Base-by-base conservation (phyloP, 2,888 invertebrate genomes). In the Steinernema carpocapsae region DNA sequence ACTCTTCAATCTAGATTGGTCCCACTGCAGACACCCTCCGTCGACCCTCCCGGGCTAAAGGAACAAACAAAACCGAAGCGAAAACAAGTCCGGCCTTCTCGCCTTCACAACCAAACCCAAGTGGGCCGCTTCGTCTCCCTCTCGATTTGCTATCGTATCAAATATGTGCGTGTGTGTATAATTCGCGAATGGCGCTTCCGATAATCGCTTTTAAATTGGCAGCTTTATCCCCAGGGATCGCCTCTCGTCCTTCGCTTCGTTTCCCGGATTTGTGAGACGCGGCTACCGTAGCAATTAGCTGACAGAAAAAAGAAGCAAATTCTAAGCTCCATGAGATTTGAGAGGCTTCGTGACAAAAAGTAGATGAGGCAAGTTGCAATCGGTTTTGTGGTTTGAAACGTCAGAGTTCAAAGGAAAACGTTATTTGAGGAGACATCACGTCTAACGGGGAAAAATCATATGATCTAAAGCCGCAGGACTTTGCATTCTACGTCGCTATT, bases 141-240 rank as follows among this genome's bases (percentile, higher is more conserved):
- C 26, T 56, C 56, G 56, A 56, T 56, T 56, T 56, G 56, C 56
- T 56, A 56, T 56, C 56, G 56, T 56, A 56, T 56, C 56, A 56
- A 56, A 56, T 56, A 56, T 56, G 56, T 56, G 56, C 51, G 51
- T 56, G 56, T n/a, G n/a, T 56, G 56, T 56, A 56, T 56, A 56
- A 56, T 56, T 56, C 56, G 56, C 56, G 56, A 56, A 56, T 56
- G 56, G 56, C 56, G 56, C 56, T 56, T 56, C 56, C 56, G 56
- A 56, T 56, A 56, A 56, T 56, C 56, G 56, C 56, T 56, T 56
- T 56, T 56, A 56, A 56, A 56, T 56, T 56, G 56, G 56, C 56
- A 56, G 56, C 56, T 56, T 56, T 56, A 56, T 56, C 56, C 56
- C 56, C 56, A 26, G 56, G 56, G 56, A 56, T 6, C 24, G 24